These are phyloP conservation scores for Cichlasoma orientale DNA, from an alignment of 2,797 vertebrate species.

Conservation along the genomic window DNA sequence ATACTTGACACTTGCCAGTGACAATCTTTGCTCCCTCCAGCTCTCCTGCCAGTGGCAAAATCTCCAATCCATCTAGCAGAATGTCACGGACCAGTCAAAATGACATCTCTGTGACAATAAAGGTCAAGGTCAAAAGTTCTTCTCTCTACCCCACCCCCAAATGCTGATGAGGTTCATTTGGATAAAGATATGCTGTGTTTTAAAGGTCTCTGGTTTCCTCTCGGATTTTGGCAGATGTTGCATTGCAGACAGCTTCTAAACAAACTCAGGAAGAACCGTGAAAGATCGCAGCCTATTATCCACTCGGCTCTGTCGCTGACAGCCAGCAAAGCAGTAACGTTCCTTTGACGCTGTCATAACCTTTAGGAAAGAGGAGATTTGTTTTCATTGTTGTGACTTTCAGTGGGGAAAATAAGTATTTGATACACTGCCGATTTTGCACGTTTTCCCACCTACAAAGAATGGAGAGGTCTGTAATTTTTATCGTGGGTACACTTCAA, in stretches of 20 bases:
- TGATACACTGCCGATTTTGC: too few species aligned
- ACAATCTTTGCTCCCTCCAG: neutral
- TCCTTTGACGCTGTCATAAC: constrained; percentile 43
- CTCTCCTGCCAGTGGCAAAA: neutral
- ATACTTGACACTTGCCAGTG: too few species aligned
- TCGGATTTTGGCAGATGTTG: constrained; percentile 61
- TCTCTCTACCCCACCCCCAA: constrained; percentile 25
- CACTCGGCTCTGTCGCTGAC: constrained; percentile 45
- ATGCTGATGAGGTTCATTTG: constrained; percentile 44
- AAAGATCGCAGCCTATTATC: constrained; percentile 54
- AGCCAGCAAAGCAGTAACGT: constrained; percentile 58
- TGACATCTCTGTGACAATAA: constrained; percentile 25
- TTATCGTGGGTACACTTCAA: too few species aligned
- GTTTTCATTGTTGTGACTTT: constrained; percentile 35
- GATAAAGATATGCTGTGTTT: constrained; percentile 65
- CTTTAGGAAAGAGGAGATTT: constrained; percentile 13
- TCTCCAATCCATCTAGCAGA: neutral
- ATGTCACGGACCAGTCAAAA: neutral
- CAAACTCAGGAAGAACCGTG: constrained; percentile 48
- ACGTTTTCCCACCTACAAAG: too few species aligned
- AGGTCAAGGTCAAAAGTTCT: constrained; percentile 57
- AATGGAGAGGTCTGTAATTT: too few species aligned
- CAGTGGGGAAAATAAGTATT: neutral
- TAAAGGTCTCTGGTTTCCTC: constrained; percentile 62
- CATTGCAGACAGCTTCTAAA: constrained; percentile 71